Base-by-base conservation (phyloP, 2,113 vertebrate genomes). In the Phaethon lepturus region DNA sequence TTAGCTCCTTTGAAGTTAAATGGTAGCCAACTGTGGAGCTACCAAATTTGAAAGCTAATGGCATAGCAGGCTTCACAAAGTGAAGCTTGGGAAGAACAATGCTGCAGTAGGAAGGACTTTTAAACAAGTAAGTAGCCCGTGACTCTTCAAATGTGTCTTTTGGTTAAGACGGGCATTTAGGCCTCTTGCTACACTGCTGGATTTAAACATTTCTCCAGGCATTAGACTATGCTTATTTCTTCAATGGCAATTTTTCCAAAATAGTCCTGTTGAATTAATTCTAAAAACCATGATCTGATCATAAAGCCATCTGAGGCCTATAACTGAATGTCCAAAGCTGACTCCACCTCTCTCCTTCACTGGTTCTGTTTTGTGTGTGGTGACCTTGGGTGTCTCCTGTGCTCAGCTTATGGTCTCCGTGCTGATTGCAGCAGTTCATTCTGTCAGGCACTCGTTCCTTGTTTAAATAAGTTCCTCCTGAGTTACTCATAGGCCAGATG, bases 401-500 rank as follows among this genome's bases (percentile, higher is more conserved):
- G 85, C 74, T 97, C 66, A 77, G 84, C 63, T 60, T 23, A 0
- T 63, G 79, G 28, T 78, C 76, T 67, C 8, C 0, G 8, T 93
- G 72, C 88, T 96, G 81, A 93, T 83, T 93, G 68, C 77, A 90
- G 84, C 91, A 93, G 42, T 94, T 96, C 50, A 38, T 89, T 91
- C 88, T 60, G 47, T 92, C 90, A 92, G 56, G 60, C 33, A 15
- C 69, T 92, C 26, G 4, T 63, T 87, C 89, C 85, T 88, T 93
- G 44, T 92, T 53, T 96, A 97, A 97, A 93, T 91, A 94, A 85
- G 96, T 98, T 97, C 86, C 64, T 94, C 77, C 28, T 28, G 35
- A 94, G 67, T 96, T 96, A 90, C 73, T 96, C 96, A 94, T 20
- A 83, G 62, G 55, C 93, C 92, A 97, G 91, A 95, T 96, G 93